Evolutionary conservation across 2,888 invertebrate species (phyloP), one percentile per base, ranked within the genome.

Genomic region (Tubulanus polymorphus): DNA sequence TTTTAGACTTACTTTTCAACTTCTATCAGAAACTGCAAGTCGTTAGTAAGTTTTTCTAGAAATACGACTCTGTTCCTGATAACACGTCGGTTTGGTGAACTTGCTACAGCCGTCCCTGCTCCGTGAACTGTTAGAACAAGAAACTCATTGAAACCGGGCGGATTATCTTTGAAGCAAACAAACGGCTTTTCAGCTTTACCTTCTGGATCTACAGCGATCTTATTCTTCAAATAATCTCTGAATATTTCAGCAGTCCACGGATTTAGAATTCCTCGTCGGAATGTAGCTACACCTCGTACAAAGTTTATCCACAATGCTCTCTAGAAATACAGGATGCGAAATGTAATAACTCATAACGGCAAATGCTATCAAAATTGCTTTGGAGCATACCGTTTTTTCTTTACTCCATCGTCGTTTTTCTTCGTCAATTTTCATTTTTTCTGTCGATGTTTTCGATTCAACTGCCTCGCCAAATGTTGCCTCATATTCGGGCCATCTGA

Each of bases 1-100:
- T n/a, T n/a, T n/a, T n/a, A n/a, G n/a, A n/a, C n/a, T n/a, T 25
- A 57, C 57, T 48, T 54, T 8, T 57, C 57, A 15, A 49, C 30
- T 45, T 57, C 57, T 2, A 48, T 45, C 3, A 57, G 46, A 41
- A 57, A 57, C 23, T 37, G 26, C 8, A 54, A 28, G 51, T 57
- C 57, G 23, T 49, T 54, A 29, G 47, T 23, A 2, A 57, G 54
- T 28, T 57, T 57, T 23, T 32, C 48, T 12, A 57, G 30, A 18
- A 37, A 49, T 5, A 57, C 49, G 20, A 57, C 50, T 2, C 37
- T 18, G 48, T 57, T 49, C 26, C 29, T 45, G 47, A 57, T 57
- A 47, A 57, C 50, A 26, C 50, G 48, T 27, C 37, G 49, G 5
- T 51, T 30, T 12, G 54, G 41, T n/a, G 51, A 12, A 8, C 50